phyloP scores from a whole-genome alignment of 2,888 invertebrate genomes.

The Slavum lentiscoides region DNA sequence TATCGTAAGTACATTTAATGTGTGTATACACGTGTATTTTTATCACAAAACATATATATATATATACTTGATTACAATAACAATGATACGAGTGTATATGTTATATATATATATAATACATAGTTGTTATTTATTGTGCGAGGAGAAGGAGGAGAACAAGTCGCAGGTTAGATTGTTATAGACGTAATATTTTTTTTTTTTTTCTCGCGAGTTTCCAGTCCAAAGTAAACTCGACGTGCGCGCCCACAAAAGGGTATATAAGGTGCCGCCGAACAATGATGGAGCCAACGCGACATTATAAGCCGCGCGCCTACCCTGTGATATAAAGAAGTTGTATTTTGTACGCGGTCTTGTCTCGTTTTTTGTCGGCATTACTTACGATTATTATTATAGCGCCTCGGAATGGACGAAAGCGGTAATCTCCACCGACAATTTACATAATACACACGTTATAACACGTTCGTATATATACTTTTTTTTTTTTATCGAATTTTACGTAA shows the following conservation, averaged over 20 bases:
- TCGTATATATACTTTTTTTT: too few relatives aligned
- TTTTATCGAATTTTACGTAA: too few relatives aligned
- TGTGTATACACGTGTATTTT: constrained; percentile 9
- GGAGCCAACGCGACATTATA: constrained; percentile 16
- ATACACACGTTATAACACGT: too few relatives aligned
- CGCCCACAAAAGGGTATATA: constrained; percentile 31
- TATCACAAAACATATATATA: constrained; percentile 31
- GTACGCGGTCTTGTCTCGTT: constrained; percentile 31
- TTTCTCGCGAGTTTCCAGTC: constrained; percentile 17
- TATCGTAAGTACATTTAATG: neutral
- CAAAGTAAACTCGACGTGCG: constrained; percentile 45
- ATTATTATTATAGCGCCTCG: constrained; percentile 40
- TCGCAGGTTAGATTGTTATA: neutral
- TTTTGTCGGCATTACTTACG: constrained; percentile 24
- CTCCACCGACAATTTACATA: neutral
- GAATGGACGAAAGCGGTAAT: neutral
- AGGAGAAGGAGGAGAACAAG: neutral
- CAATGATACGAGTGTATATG: constrained; percentile 32
- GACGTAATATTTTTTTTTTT: constrained; percentile 1
- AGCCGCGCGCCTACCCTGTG: neutral
- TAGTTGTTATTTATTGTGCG: constrained; percentile 50
- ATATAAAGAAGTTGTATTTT: constrained; percentile 20
- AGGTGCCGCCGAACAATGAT: constrained; percentile 23
- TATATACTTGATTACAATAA: constrained; percentile 49
- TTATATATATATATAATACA: constrained; percentile 3